Evolutionary conservation across 2,888 invertebrate genomes (phyloP).

Genomic region (Bugula neritina): DNA sequence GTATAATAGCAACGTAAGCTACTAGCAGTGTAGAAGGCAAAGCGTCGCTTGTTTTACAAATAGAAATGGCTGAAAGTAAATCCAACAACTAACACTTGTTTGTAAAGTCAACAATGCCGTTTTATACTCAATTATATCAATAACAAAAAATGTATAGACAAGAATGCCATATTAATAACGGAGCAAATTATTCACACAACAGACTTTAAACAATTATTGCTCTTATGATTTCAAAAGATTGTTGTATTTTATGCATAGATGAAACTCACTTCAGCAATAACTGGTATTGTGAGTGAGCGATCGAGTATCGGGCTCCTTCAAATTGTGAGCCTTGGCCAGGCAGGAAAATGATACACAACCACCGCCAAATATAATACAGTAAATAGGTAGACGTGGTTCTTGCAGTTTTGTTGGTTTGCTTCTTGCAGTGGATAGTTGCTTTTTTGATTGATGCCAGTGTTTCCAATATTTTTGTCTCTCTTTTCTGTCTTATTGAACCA

Average conservation of each 20-base stretch:
- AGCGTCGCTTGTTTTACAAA: background rate
- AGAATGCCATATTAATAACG: background rate
- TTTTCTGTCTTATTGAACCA: background rate
- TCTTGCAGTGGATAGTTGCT: constrained; percentile 15
- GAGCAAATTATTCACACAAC: too few species aligned
- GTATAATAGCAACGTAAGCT: too few species aligned
- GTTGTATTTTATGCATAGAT: constrained; percentile 25
- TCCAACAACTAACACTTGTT: background rate
- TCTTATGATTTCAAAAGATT: constrained; percentile 8
- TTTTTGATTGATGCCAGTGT: constrained; percentile 19
- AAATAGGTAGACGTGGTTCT: constrained; percentile 17
- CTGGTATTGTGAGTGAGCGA: too few species aligned
- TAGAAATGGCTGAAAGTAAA: background rate
- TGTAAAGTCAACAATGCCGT: background rate
- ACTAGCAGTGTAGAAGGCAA: too few species aligned
- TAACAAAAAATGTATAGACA: background rate
- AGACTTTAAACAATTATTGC: background rate
- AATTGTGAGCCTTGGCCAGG: too few species aligned
- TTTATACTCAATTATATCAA: background rate
- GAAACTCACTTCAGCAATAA: background rate
- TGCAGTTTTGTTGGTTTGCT: constrained; percentile 27
- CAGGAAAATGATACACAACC: too few species aligned
- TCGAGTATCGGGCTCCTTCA: too few species aligned
- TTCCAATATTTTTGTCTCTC: constrained; percentile 22
- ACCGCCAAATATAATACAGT: background rate